Evolutionary conservation across 2,888 invertebrate genomes (phyloP).

Genomic region (Drosophila lutescens): DNA sequence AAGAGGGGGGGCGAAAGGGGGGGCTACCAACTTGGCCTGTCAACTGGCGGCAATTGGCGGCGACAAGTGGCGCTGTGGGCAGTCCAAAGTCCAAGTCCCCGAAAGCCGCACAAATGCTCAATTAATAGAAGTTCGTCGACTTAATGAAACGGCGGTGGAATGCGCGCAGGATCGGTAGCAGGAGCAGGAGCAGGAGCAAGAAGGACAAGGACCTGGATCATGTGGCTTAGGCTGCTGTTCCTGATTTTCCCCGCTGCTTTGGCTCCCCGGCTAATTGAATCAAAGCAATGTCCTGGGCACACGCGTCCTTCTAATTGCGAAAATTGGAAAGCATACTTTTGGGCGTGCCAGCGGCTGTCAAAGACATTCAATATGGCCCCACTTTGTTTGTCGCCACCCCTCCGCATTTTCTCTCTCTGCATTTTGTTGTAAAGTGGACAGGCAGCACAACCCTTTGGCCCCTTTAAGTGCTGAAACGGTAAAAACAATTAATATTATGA

Average conservation of each 20-base stretch:
- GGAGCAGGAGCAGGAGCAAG: not conserved
- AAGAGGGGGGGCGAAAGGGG: not conserved
- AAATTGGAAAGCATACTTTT: conserved; percentile 76
- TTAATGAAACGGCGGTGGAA: conserved; percentile 67
- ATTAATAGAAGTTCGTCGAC: conserved; percentile 72
- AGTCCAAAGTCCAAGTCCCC: conserved; percentile 19
- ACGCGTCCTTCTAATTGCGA: conserved; percentile 66
- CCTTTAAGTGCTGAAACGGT: conserved; percentile 53
- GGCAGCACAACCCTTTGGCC: conserved; percentile 54
- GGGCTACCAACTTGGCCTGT: conserved; percentile 59
- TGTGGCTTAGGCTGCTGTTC: conserved; percentile 55
- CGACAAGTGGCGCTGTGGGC: conserved; percentile 66
- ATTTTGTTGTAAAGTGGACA: conserved; percentile 18
- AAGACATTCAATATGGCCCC: conserved; percentile 63
- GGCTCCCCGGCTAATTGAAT: conserved; percentile 69
- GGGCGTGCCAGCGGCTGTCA: conserved; percentile 60
- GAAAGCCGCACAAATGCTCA: conserved; percentile 74
- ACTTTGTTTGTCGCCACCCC: not conserved
- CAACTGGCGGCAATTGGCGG: conserved; percentile 64
- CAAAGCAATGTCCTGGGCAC: conserved; percentile 68
- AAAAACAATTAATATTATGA: conserved; percentile 77
- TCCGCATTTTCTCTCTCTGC: not conserved
- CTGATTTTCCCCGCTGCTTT: conserved; percentile 4
- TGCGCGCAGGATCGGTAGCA: conserved; percentile 4
- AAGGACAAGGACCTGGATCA: conserved; percentile 61